phyloP scores from a whole-genome alignment of 2,113 vertebrate genomes.

The Paramormyrops kingsleyae region DNA sequence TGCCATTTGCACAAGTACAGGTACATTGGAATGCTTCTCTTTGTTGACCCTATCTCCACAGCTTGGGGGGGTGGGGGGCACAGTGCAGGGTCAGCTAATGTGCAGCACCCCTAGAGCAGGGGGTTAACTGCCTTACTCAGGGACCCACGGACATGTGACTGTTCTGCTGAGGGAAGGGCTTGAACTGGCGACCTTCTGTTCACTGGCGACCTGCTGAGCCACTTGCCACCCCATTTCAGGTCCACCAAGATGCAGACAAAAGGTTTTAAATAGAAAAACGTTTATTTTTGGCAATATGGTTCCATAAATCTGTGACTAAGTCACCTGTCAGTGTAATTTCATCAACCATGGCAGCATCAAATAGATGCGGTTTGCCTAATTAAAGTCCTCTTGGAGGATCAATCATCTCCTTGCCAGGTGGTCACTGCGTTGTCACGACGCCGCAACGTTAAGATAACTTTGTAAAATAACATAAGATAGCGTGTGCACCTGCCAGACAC shows the following conservation, averaged over 20 bases:
- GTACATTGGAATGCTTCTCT: too few relatives aligned
- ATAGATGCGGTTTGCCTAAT: background rate
- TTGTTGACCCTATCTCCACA: too few relatives aligned
- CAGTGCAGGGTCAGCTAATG: too few relatives aligned
- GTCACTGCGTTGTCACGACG: background rate
- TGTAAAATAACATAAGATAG: background rate
- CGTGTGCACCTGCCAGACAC: conserved; percentile 47
- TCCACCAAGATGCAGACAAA: background rate
- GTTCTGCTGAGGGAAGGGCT: too few relatives aligned
- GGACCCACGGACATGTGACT: too few relatives aligned
- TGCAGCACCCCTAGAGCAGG: too few relatives aligned
- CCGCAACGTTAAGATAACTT: background rate
- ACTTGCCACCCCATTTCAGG: background rate
- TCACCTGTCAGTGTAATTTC: background rate
- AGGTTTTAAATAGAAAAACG: background rate
- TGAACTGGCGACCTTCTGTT: too few relatives aligned
- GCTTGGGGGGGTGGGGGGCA: too few relatives aligned
- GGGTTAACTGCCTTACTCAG: too few relatives aligned
- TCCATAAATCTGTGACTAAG: background rate
- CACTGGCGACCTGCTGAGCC: too few relatives aligned
- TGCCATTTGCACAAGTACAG: too few relatives aligned
- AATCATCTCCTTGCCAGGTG: background rate
- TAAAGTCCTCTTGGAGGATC: background rate
- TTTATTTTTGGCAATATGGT: background rate
- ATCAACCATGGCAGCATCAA: background rate